Conservation (phyloP, 2,113 vertebrate species). For the Cyanistes caeruleus region DNA sequence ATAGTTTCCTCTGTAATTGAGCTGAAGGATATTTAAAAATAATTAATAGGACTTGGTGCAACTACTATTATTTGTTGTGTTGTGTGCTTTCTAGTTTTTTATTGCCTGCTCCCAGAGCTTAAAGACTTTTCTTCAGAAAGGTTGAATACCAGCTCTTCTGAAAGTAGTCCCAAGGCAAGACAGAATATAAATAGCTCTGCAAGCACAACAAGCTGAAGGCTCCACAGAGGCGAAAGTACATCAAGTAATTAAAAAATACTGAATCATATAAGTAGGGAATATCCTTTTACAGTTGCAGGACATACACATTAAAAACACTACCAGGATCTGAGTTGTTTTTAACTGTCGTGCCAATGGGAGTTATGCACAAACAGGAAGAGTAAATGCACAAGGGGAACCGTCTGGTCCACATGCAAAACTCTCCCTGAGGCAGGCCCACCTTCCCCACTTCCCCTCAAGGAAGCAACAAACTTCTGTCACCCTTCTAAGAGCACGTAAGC, state of each 20-base stretch:
- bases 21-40: constrained; percentile 50
- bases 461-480: background rate
- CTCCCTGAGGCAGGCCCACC: background rate
- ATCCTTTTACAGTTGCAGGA: background rate
- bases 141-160: constrained; percentile 22
- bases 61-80: constrained; percentile 30
- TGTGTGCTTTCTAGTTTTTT: constrained; percentile 20
- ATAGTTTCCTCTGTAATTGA: constrained; percentile 36
- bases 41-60: constrained; percentile 49
- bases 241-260: constrained; percentile 35
- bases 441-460: background rate
- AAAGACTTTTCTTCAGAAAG: constrained; percentile 37
- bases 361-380: constrained; percentile 14
- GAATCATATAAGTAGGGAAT: background rate
- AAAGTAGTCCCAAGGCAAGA: constrained; percentile 48
- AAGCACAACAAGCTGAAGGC: constrained; percentile 34
- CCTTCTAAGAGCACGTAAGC: background rate
- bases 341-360: background rate
- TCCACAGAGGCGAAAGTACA: background rate
- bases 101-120: constrained; percentile 24
- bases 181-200: constrained; percentile 50
- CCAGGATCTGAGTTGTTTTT: background rate
- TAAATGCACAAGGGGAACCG: background rate
- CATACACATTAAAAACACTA: background rate
- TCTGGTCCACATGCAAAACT: background rate